Percentiles rank a stretch among this genome's conserved stretches.
Evolutionary conservation across 2,113 vertebrate genomes (phyloP).

Genomic region (Balaeniceps rex): DNA sequence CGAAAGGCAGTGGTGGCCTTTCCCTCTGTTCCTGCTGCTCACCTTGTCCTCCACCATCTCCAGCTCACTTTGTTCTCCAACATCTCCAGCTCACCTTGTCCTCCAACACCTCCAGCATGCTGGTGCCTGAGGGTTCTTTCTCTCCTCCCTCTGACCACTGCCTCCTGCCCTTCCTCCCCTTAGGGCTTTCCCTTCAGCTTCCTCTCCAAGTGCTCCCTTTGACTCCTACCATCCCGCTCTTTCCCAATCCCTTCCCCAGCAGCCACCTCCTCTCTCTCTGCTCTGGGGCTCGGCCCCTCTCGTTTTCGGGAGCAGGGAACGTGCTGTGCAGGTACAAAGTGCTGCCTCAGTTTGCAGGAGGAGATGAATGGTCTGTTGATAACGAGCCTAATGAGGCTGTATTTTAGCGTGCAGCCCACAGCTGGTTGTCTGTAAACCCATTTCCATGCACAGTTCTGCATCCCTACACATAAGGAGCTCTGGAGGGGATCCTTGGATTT

Average conservation of each 20-base stretch:
- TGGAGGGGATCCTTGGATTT: not conserved
- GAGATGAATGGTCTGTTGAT: not conserved
- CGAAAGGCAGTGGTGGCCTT: not conserved
- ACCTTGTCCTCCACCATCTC: not conserved
- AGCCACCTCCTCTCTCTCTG: not conserved
- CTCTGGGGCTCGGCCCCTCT: not conserved
- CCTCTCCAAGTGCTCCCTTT: not conserved
- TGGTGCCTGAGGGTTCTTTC: not conserved
- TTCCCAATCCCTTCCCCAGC: not conserved
- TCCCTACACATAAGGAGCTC: not conserved
- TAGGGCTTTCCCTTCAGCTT: not conserved
- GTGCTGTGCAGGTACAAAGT: not conserved
- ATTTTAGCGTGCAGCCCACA: not conserved
- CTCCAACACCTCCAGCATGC: accelerated
- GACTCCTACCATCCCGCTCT: not conserved
- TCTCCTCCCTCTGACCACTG: not conserved
- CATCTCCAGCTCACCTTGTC: not conserved
- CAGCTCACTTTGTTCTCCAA: not conserved
- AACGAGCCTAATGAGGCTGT: not conserved
- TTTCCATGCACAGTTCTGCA: not conserved
- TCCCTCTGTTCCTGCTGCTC: not conserved
- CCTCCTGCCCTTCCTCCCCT: not conserved
- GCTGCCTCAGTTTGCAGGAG: not conserved
- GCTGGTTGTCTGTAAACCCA: not conserved
- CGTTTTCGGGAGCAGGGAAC: not conserved